phyloP scores from a whole-genome alignment of 30 jellyfish, hydroid and myxozoan species.

The Chrysaora quinquecirrha region DNA sequence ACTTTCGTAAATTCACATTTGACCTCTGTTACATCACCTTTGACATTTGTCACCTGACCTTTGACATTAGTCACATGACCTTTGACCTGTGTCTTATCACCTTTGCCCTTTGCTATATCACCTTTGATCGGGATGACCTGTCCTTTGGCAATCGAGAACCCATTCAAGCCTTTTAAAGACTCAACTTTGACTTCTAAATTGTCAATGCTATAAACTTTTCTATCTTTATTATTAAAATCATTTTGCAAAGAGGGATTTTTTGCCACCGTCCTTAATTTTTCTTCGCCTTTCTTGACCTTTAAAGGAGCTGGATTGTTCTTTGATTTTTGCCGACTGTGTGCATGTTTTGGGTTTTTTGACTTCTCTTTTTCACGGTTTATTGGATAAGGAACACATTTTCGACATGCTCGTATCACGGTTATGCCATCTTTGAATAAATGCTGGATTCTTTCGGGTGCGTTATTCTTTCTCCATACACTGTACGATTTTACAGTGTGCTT shows the following conservation, averaged over 20 bases:
- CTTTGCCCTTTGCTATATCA: conserved; percentile 13
- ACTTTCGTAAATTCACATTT: conserved; percentile 6
- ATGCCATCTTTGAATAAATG: conserved; percentile 58
- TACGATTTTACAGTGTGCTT: conserved; percentile 62
- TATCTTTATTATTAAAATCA: background rate
- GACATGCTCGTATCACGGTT: conserved; percentile 55
- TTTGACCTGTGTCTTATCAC: conserved; percentile 9
- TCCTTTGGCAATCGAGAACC: background rate
- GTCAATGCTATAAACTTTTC: conserved; percentile 1
- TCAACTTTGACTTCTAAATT: background rate
- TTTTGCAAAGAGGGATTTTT: background rate
- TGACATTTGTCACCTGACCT: too few species aligned
- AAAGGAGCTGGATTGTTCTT: background rate
- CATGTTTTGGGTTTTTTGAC: background rate
- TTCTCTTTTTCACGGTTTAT: conserved; percentile 36
- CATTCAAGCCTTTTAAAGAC: background rate
- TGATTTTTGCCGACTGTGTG: background rate
- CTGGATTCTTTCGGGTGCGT: conserved; percentile 52
- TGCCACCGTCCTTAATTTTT: too few species aligned
- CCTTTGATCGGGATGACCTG: background rate
- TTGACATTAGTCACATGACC: conserved; percentile 2
- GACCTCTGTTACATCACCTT: background rate
- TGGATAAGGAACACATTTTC: conserved; percentile 74
- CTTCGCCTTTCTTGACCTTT: background rate
- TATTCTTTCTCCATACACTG: conserved; percentile 51